Percentiles rank a stretch among this genome's conserved stretches.
Conservation (phyloP, 2,113 vertebrate genomes). For the Orycteropus afer region DNA sequence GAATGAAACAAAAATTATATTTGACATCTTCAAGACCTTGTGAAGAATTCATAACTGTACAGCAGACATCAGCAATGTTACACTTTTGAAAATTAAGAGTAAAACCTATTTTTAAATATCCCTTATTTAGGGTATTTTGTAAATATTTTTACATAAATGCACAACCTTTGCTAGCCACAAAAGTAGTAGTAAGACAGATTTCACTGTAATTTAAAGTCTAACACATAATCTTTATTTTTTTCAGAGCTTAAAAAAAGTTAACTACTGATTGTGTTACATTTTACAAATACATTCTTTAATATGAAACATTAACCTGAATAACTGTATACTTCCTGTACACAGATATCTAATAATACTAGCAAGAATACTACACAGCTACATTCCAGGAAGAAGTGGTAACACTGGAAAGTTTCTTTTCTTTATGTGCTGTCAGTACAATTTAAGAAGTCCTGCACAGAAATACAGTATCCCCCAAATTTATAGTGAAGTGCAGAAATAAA, state of each 20-base stretch:
- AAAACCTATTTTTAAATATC: constrained; percentile 80
- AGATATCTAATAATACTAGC: constrained; percentile 82
- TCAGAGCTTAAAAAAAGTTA: constrained; percentile 86
- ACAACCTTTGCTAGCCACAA: constrained; percentile 85
- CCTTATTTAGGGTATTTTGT: constrained; percentile 76
- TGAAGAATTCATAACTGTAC: constrained; percentile 77
- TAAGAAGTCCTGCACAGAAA: constrained; percentile 72
- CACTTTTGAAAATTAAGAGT: constrained; percentile 77
- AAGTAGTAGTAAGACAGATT: constrained; percentile 84
- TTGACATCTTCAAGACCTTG: constrained; percentile 81
- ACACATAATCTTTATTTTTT: constrained; percentile 80
- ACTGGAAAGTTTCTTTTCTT: constrained; percentile 77
- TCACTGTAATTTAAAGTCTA: constrained; percentile 84
- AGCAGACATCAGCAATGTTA: constrained; percentile 78
- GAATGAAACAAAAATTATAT: constrained; percentile 81
- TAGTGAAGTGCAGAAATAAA: constrained; percentile 69
- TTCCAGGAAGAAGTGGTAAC: constrained; percentile 81
- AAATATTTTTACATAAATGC: constrained; percentile 83
- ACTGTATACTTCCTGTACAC: constrained; percentile 81
- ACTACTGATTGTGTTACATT: constrained; percentile 85
- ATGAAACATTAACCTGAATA: constrained; percentile 87
- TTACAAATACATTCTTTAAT: constrained; percentile 90
- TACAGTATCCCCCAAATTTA: constrained; percentile 56
- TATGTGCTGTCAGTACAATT: constrained; percentile 67
- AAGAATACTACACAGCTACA: constrained; percentile 77